Percentiles rank a stretch among this genome's conserved stretches.
These are phyloP conservation scores for Diaphora mendica DNA, from an alignment of 2,888 invertebrate genomes.

Conservation along the genomic window DNA sequence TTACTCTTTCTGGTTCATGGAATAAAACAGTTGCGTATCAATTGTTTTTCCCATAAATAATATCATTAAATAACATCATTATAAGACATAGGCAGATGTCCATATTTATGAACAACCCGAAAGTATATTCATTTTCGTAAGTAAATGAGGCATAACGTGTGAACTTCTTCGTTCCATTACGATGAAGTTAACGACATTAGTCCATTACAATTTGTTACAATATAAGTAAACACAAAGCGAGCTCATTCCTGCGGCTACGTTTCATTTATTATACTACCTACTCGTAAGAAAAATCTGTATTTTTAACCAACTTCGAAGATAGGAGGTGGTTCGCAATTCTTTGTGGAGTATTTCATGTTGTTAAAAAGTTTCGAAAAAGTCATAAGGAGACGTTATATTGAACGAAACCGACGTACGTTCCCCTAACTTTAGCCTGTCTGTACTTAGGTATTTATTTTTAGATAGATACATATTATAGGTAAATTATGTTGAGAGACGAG, in stretches of 20 bases:
- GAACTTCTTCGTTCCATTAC: conserved; percentile 56
- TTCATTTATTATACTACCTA: background rate
- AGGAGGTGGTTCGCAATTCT: no score
- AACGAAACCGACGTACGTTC: no score
- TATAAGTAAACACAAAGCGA: background rate
- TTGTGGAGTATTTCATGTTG: no score
- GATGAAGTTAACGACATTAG: conserved; percentile 50
- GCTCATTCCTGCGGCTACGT: background rate
- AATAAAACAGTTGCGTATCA: conserved; percentile 3
- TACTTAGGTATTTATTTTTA: background rate
- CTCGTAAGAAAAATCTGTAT: background rate
- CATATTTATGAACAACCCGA: conserved; percentile 50
- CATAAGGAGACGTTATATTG: no score
- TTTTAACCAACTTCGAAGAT: no score
- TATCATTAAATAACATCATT: conserved; percentile 18
- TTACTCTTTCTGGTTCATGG: conserved; percentile 6
- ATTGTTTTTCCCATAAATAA: conserved; percentile 17
- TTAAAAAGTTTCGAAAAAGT: no score
- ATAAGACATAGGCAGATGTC: conserved; percentile 51
- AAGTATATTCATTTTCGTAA: conserved; percentile 51
- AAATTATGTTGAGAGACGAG: background rate
- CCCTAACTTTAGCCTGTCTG: no score
- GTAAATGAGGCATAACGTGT: conserved; percentile 65
- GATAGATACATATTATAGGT: background rate
- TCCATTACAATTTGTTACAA: conserved; percentile 18